A percentile compares a stretch with the other conserved stretches of the same genome.
These are phyloP conservation scores for Mythimna impura DNA, from an alignment of 2,888 invertebrate genomes.

Conservation along the genomic window DNA sequence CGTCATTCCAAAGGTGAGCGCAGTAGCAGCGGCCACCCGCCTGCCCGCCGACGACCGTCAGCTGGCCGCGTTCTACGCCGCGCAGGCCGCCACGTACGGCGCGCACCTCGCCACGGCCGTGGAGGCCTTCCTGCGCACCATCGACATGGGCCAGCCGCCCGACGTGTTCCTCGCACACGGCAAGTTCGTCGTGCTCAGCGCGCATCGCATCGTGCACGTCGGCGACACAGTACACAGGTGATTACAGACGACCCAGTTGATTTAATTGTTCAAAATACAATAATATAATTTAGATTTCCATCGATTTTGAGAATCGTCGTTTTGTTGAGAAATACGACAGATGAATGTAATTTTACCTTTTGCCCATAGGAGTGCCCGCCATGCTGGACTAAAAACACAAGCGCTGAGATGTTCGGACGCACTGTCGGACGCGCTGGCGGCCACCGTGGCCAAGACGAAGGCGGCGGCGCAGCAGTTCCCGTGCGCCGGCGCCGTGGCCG, in stretches of 20 bases:
- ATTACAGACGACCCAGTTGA: conserved; percentile 13
- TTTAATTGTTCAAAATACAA: background rate
- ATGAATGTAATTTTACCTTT: background rate
- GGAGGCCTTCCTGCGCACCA: conserved; percentile 97
- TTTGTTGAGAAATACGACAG: background rate
- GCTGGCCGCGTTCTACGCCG: conserved; percentile 96
- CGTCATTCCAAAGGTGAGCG: conserved; percentile 80
- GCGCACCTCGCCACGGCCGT: conserved; percentile 96
- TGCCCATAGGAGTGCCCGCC: conserved; percentile 92
- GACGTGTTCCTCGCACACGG: conserved; percentile 98
- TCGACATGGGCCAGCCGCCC: conserved; percentile 98
- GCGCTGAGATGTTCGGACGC: conserved; percentile 94
- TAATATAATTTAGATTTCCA: too few species aligned
- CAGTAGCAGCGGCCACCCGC: conserved; percentile 87
- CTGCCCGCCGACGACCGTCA: conserved; percentile 95
- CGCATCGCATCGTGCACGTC: conserved; percentile 97
- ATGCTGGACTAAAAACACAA: conserved; percentile 93
- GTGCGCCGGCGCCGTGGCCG: conserved; percentile 96
- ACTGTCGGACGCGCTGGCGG: conserved; percentile 94
- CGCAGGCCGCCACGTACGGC: conserved; percentile 96
- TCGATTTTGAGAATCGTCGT: too few species aligned
- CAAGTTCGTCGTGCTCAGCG: conserved; percentile 98
- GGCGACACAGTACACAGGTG: conserved; percentile 96
- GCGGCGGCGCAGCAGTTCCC: conserved; percentile 98
- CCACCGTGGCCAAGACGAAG: conserved; percentile 96